Conservation (phyloP, 2,888 invertebrate species). For the Aspidiotus rigidus region DNA sequence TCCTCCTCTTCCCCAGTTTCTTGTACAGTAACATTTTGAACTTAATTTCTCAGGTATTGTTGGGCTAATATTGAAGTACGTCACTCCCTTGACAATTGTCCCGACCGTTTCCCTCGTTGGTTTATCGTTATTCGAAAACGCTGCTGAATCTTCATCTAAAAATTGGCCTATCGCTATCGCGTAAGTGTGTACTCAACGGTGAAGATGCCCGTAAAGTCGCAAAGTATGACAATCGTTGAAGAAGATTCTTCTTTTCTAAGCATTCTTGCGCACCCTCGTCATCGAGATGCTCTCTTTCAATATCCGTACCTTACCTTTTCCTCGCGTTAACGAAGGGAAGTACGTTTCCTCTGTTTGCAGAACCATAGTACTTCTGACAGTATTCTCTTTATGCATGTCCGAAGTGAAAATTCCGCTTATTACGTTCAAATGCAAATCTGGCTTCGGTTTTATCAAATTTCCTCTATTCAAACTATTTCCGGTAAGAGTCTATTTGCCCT, state of each 20-base stretch:
- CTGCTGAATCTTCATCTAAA: slow-evolving; percentile 66
- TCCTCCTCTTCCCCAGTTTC: too few relatives aligned
- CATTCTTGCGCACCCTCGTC: too few relatives aligned
- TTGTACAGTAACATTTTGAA: too few relatives aligned
- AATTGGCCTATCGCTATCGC: slow-evolving; percentile 75
- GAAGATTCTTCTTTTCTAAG: too few relatives aligned
- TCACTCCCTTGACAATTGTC: slow-evolving; percentile 74
- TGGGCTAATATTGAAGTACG: slow-evolving; percentile 61
- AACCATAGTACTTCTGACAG: slow-evolving; percentile 62
- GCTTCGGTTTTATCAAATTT: slow-evolving; percentile 53
- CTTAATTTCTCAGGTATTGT: slow-evolving; percentile 52
- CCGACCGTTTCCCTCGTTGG: slow-evolving; percentile 78
- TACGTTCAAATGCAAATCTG: slow-evolving; percentile 50
- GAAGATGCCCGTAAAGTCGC: too few relatives aligned
- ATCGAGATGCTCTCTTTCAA: too few relatives aligned
- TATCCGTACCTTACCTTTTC: too few relatives aligned
- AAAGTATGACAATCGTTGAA: too few relatives aligned
- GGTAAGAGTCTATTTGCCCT: slow-evolving; percentile 46
- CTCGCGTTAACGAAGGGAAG: too few relatives aligned
- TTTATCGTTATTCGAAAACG: slow-evolving; percentile 72
- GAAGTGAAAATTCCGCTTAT: slow-evolving; percentile 55
- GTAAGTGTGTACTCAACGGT: slow-evolving; percentile 47
- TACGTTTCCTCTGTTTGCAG: slow-evolving; percentile 44
- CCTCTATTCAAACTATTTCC: slow-evolving; percentile 71
- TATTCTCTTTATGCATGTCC: slow-evolving; percentile 70